A percentile compares a stretch with the other conserved stretches of the same genome.
Evolutionary conservation across 1,140 invertebrate species (phyloP).

Genomic region (Lepeophtheirus salmonis): DNA sequence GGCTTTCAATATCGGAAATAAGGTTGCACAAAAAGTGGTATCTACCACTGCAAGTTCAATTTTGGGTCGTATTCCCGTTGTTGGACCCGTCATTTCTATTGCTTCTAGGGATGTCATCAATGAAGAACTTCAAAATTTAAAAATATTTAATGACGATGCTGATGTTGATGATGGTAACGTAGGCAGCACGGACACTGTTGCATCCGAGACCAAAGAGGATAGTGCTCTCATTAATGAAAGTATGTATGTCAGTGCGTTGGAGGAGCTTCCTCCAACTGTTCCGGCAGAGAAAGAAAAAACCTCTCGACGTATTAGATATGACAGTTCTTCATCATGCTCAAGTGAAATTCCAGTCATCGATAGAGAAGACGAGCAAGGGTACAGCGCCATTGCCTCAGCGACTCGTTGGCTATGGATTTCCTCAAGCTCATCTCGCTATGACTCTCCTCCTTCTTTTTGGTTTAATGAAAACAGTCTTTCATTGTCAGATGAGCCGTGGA

Average conservation of each 20-base stretch:
- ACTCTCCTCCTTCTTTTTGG: too few relatives aligned
- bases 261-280: constrained; percentile 1
- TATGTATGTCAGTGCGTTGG: constrained; percentile 13
- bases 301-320: too few relatives aligned
- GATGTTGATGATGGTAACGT: not conserved
- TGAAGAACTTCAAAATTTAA: constrained; percentile 1
- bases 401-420: constrained; percentile 25
- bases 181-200: too few relatives aligned
- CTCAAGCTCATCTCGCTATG: too few relatives aligned
- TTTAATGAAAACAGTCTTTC: too few relatives aligned
- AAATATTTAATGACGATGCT: not conserved
- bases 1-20: constrained; percentile 1
- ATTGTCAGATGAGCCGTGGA: constrained; percentile 7
- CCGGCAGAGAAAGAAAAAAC: too few relatives aligned
- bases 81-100: not conserved
- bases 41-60: not conserved
- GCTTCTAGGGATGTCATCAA: not conserved
- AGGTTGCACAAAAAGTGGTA: not conserved
- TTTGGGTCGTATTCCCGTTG: constrained; percentile 7
- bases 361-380: not conserved
- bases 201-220: too few relatives aligned
- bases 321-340: too few relatives aligned
- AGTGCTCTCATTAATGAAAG: constrained; percentile 14
- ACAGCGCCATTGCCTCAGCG: constrained; percentile 1
- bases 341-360: too few relatives aligned